Evolutionary conservation across 2,113 vertebrate genomes (phyloP), one percentile per base, ranked within the genome.

Genomic region (Coracopsis vasa): DNA sequence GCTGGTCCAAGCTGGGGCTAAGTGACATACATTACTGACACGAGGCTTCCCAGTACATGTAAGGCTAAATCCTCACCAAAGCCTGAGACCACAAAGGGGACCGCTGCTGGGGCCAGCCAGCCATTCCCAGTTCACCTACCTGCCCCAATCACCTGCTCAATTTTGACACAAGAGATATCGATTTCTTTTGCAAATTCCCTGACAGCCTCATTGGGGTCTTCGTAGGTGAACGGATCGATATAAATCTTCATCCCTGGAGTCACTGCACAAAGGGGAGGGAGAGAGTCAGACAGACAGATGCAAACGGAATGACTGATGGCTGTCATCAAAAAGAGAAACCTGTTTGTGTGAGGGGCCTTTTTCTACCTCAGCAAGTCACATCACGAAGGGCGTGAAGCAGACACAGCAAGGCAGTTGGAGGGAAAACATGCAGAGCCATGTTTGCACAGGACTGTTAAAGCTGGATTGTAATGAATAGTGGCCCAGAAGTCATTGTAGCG

Each of bases 191-290:
- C 99, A 92, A 99, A 99, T 94, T 99, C 99, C 62, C 99, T 97
- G 58, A 99, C 99, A 3, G 99, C 99, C 81, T 99, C 99, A 4
- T 99, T 99, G 86, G 99, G 99, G 87, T 99, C 99, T 96, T 99
- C 99, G 0, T 99, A 99, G 66, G 99, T 99, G 98, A 99, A 99
- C 2, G 99, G 99, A 95, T 99, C 99, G 0, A 99, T 99, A 90
- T 99, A 99, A 94, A 99, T 99, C 98, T 99, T 99, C 99, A 99
- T 99, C 88, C 99, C 99, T 65, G 99, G 99, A 65, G 99, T 99
- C 98, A 99, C 99, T 99, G 96, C 9, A 6, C 13, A 88, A 75
- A 88, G 70, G 95, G 35, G 79, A 92, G 54, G 82, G 80, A 88
- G 61, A 96, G 15, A 95, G 95, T 96, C 93, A 98, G 82, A 79